phyloP scores from a whole-genome alignment of 2,888 invertebrate genomes.

The Chymomyza caudatula region DNA sequence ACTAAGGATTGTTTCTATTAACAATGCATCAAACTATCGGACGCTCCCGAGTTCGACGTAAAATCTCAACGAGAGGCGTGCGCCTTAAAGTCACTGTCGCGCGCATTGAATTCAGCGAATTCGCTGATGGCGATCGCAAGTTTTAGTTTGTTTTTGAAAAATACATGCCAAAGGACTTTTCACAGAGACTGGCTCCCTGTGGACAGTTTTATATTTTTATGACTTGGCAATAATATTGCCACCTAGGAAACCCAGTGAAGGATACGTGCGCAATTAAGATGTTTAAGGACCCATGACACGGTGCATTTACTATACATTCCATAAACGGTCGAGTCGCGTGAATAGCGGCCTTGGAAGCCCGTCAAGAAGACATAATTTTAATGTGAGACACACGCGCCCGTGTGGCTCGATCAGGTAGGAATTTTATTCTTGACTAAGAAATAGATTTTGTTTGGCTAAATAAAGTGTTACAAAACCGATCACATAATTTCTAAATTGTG shows the following conservation, averaged over 20 bases:
- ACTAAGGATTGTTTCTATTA: slow-evolving; percentile 66
- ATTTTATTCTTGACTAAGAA: slow-evolving; percentile 14
- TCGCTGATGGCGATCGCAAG: slow-evolving; percentile 49
- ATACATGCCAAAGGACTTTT: slow-evolving; percentile 6
- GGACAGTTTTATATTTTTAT: slow-evolving; percentile 76
- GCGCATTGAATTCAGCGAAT: slow-evolving; percentile 68
- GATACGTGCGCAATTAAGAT: slow-evolving; percentile 74
- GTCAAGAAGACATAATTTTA: slow-evolving; percentile 66
- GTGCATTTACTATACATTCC: slow-evolving; percentile 68
- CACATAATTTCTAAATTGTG: neutral
- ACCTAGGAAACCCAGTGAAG: slow-evolving; percentile 72
- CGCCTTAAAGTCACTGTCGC: slow-evolving; percentile 62
- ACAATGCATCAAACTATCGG: slow-evolving; percentile 60
- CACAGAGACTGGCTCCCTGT: slow-evolving; percentile 58
- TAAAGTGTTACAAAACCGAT: neutral
- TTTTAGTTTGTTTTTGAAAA: slow-evolving; percentile 9
- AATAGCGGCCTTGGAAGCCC: slow-evolving; percentile 51
- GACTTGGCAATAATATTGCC: slow-evolving; percentile 76
- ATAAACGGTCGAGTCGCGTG: slow-evolving; percentile 65
- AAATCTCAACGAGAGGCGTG: slow-evolving; percentile 53
- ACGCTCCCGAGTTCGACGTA: slow-evolving; percentile 55
- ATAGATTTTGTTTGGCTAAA: neutral
- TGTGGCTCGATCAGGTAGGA: slow-evolving; percentile 48
- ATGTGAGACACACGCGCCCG: slow-evolving; percentile 67
- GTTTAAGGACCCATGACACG: slow-evolving; percentile 75